phyloP scores from a whole-genome alignment of 2,113 vertebrate genomes.

The Setophaga kirtlandii region DNA sequence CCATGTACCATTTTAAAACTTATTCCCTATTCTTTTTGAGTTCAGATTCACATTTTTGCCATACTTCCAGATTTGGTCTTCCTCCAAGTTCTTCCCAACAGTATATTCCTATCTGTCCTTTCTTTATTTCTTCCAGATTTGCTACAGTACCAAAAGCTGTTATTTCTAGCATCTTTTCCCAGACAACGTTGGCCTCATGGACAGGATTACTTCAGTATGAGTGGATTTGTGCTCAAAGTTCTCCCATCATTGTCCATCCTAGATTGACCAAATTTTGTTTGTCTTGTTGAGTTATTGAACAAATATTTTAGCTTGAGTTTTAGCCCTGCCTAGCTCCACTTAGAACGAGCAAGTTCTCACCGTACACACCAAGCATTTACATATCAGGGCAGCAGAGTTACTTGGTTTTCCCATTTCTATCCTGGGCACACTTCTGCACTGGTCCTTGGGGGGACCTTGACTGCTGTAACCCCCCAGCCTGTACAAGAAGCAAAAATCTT shows the following conservation, averaged over 20 bases:
- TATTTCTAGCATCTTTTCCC: background rate
- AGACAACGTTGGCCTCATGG: accelerated
- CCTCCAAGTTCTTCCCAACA: background rate
- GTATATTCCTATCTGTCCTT: background rate
- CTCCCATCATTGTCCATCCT: background rate
- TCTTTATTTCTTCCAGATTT: background rate
- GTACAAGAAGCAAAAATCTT: background rate
- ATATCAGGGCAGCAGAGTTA: background rate
- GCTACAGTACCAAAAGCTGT: background rate
- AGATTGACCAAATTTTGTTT: background rate
- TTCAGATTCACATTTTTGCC: background rate
- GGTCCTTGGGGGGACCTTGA: too few species aligned
- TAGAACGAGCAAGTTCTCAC: accelerated
- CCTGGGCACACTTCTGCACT: background rate
- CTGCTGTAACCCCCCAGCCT: background rate
- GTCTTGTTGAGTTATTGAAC: background rate
- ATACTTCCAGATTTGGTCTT: background rate
- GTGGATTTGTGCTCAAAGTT: background rate
- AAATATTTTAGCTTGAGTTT: background rate
- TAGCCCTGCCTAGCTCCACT: background rate
- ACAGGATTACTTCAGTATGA: background rate
- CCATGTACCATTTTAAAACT: background rate
- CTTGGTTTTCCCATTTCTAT: background rate
- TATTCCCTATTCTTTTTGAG: background rate
- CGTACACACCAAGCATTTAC: accelerated